These are phyloP conservation scores for Hydrozoanthus tunicans DNA, from an alignment of 64 coral and sea anemone genomes.

Conservation along the genomic window DNA sequence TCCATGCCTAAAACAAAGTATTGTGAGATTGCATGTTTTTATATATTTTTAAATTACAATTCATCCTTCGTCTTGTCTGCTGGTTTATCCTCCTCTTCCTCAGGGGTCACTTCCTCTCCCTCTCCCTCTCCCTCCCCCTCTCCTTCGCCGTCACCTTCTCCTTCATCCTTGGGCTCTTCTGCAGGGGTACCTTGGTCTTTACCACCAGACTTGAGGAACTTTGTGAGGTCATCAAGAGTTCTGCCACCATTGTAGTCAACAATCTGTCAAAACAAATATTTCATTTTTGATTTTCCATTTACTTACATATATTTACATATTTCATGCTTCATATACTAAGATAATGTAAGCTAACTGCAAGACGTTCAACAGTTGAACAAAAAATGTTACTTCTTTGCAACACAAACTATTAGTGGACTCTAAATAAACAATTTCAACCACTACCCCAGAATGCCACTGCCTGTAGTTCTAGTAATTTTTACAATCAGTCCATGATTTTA, in stretches of 20 bases:
- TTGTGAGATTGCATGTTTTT: background rate
- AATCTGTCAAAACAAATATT: constrained; percentile 60
- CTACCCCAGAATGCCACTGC: no score
- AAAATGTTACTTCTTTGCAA: no score
- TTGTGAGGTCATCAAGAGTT: constrained; percentile 86
- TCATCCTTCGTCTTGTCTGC: constrained; percentile 62
- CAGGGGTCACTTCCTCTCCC: constrained; percentile 13
- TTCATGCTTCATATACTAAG: no score
- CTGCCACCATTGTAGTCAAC: constrained; percentile 97
- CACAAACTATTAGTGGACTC: no score
- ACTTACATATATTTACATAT: no score
- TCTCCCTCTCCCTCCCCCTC: constrained; percentile 59
- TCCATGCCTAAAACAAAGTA: constrained; percentile 13
- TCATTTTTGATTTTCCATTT: no score
- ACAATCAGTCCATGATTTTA: no score
- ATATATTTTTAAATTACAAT: constrained; percentile 71
- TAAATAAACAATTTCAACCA: no score
- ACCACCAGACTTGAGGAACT: constrained; percentile 89
- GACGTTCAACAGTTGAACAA: no score
- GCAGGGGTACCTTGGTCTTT: constrained; percentile 74
- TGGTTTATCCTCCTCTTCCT: background rate
- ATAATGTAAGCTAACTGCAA: no score
- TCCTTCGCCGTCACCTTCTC: constrained; percentile 10
- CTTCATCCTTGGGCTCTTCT: constrained; percentile 70
- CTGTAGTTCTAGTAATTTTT: no score